phyloP scores from a whole-genome alignment of 1,140 invertebrate species.

The Caenorhabditis briggsae region DNA sequence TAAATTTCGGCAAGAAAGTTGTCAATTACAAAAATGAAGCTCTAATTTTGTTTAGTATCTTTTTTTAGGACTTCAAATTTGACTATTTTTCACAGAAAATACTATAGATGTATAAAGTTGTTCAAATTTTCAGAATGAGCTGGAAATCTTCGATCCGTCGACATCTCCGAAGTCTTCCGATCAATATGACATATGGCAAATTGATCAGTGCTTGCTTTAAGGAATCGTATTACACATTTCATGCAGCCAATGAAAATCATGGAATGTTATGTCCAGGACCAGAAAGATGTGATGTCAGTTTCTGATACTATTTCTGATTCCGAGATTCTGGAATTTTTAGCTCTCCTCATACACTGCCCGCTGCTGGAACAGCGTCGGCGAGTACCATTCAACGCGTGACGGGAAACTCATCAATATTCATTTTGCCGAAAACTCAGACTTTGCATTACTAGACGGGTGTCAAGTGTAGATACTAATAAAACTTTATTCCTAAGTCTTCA shows the following conservation, averaged over 20 bases:
- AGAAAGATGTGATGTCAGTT: conserved; percentile 29
- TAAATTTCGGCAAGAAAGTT: too few relatives aligned
- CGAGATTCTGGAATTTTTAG: neutral
- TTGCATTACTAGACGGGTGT: conserved; percentile 37
- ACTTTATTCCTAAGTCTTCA: neutral
- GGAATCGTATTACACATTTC: conserved; percentile 17
- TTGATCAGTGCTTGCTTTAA: conserved; percentile 6
- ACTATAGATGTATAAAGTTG: too few relatives aligned
- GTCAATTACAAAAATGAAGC: neutral
- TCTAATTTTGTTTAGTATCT: too few relatives aligned
- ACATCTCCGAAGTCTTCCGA: neutral
- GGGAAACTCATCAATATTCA: conserved; percentile 38
- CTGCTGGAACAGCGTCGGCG: conserved; percentile 30
- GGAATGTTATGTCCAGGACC: conserved; percentile 32
- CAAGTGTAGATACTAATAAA: conserved; percentile 3
- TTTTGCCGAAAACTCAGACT: conserved; percentile 16
- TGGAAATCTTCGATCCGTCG: conserved; percentile 22
- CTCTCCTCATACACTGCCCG: neutral
- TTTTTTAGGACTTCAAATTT: too few relatives aligned
- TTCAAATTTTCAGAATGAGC: conserved; percentile 12
- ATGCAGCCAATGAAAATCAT: conserved; percentile 24
- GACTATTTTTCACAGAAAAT: too few relatives aligned
- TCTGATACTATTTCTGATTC: neutral
- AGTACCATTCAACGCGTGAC: conserved; percentile 6
- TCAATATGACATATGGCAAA: conserved; percentile 17